A percentile compares a stretch with the other conserved stretches of the same genome.
Conservation (phyloP, 2,113 vertebrate species). For the Cairina moschata region DNA sequence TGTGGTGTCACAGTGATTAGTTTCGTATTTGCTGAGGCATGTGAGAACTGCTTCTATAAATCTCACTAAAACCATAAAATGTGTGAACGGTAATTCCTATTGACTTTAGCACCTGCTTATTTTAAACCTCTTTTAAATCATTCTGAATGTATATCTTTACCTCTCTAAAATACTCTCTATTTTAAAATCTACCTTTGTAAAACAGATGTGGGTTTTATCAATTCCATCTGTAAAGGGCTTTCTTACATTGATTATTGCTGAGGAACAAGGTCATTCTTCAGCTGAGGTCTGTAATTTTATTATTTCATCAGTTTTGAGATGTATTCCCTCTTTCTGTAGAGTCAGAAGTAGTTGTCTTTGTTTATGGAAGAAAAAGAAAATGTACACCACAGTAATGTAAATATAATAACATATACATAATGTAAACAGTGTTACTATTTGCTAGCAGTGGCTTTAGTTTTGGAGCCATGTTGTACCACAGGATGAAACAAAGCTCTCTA, state of each 20-base stretch:
- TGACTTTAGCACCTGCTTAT: neutral
- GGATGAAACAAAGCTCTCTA: neutral
- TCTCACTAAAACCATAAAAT: neutral
- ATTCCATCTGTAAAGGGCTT: neutral
- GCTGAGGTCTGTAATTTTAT: neutral
- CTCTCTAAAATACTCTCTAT: neutral
- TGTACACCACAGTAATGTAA: neutral
- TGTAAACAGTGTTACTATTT: neutral
- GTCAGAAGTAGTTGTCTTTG: neutral
- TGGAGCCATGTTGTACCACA: neutral
- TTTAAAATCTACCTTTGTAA: neutral
- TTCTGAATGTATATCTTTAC: neutral
- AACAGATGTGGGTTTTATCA: neutral
- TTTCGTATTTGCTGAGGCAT: neutral
- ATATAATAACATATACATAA: neutral
- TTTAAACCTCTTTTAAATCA: neutral
- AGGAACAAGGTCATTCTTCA: neutral
- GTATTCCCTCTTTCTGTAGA: neutral
- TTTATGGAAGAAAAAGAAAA: neutral
- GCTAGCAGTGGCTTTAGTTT: neutral
- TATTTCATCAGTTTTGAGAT: neutral
- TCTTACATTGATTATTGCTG: neutral
- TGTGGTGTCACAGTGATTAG: fast-evolving
- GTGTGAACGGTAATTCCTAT: neutral
- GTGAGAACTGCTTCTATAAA: neutral